Base-by-base conservation (phyloP, 1,140 invertebrate species). In the Cardiocondyla obscurior region DNA sequence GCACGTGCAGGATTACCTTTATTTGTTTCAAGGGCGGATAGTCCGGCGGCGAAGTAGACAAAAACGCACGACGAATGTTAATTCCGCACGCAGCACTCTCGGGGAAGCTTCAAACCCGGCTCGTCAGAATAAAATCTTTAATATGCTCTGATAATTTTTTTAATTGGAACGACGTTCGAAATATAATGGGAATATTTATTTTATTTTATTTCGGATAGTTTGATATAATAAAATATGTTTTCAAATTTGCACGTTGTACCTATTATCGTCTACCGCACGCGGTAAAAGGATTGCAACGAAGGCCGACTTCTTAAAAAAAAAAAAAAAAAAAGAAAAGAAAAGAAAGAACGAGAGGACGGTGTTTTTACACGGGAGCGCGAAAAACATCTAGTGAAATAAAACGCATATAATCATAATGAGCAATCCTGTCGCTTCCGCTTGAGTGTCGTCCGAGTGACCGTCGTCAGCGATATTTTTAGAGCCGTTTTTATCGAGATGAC, bases 1-100 rank as follows among this genome's bases (percentile, higher is more conserved):
- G 70, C 53, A 36, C 36, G 53, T 25, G 53, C 81, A 73, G 85
- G 90, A 85, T 92, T 90, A 91, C 85, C 87, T 88, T 86, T 91
- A 91, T 90, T 90, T 86, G 90, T 86, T 91, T 90, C 90, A 92
- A 93, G 89, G 92, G 90, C 90, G 84, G 85, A 82, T 79, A 42
- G 22, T 14, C 67, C 49, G 25, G 58, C 53, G 77, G 84, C 84
- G 85, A 72, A n/a, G 42, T 76, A 65, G 49, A 70, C 74, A 89
- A 87, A 90, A 90, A 86, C 87, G 82, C 88, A 84, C 84, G 86
- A 85, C 91, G 91, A 90, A 92, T 92, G 88, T 91, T 85, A 89
- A 92, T 92, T 90, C 85, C 73, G 73, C 16, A 22, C 6, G 8
- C 30, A 28, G 73, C 25, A 12, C 3, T 36, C n/a, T 55, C 19